Evolutionary conservation across 2,113 vertebrate species (phyloP).

Genomic region (Ceuthmochares aereus): DNA sequence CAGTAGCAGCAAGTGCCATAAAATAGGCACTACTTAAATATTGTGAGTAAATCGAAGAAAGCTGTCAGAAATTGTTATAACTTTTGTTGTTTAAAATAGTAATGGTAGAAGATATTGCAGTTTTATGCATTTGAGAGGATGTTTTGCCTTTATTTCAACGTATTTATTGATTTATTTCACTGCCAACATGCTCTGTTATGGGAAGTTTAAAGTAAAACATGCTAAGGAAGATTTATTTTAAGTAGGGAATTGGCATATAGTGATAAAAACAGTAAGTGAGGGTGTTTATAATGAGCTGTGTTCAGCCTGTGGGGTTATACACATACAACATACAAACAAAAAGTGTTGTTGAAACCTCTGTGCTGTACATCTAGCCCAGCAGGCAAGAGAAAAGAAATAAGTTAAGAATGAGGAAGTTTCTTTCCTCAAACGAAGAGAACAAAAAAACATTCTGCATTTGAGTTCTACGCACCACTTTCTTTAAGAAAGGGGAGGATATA

Average conservation of each 20-base stretch:
- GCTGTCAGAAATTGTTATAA: not conserved
- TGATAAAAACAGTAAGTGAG: not conserved
- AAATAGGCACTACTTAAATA: conserved; percentile 6
- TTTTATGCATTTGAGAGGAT: conserved; percentile 26
- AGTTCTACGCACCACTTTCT: accelerated
- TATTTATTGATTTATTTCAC: conserved; percentile 49
- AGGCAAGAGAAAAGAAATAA: not conserved
- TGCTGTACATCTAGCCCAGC: not conserved
- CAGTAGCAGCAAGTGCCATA: not conserved
- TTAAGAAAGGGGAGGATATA: not conserved
- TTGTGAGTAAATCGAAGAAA: conserved; percentile 24
- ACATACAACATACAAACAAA: not conserved
- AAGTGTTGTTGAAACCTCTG: not conserved
- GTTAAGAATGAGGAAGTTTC: not conserved
- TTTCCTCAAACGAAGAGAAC: not conserved
- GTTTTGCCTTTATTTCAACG: conserved; percentile 11
- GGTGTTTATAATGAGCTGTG: not conserved
- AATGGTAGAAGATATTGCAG: conserved; percentile 5
- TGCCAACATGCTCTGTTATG: not conserved
- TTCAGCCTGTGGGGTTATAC: not conserved
- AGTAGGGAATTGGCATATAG: conserved; percentile 24
- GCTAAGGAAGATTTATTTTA: conserved; percentile 26
- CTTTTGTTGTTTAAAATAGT: conserved; percentile 47
- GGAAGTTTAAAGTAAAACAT: conserved; percentile 44
- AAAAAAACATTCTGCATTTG: not conserved